Percentiles rank a stretch among this genome's conserved stretches.
Conservation (phyloP, 2,797 vertebrate species). For the Hephaestus fuliginosus region DNA sequence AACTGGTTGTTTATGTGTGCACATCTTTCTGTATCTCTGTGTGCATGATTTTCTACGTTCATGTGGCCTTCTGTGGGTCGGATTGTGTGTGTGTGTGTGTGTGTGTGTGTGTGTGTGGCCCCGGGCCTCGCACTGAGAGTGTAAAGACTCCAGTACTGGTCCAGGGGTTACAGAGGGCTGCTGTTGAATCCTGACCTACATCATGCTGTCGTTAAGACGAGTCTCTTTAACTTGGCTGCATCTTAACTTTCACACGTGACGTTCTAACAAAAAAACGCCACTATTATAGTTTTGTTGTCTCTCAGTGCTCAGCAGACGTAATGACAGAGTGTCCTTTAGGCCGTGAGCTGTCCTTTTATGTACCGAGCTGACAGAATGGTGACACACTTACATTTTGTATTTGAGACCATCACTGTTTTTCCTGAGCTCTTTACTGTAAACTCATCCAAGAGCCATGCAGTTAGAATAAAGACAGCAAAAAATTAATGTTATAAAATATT, state of each 20-base stretch:
- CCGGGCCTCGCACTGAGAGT: conserved; percentile 36
- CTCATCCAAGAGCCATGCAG: no score
- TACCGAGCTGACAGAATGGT: conserved; percentile 18
- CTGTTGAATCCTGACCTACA: conserved; percentile 68
- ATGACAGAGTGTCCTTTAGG: conserved; percentile 24
- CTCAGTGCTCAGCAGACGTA: conserved; percentile 5
- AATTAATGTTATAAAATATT: no score
- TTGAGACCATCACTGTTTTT: not conserved
- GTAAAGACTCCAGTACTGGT: conserved; percentile 46
- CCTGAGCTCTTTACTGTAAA: not conserved
- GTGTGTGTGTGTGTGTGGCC: conserved; percentile 21
- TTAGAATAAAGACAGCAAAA: no score
- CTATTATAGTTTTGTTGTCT: not conserved
- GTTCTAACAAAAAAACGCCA: conserved; percentile 3
- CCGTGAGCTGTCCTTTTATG: conserved; percentile 1
- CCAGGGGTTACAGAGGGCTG: conserved; percentile 36
- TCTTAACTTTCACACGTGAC: conserved; percentile 30
- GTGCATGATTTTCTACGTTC: not conserved
- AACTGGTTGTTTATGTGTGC: conserved; percentile 10
- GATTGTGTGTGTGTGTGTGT: conserved; percentile 25
- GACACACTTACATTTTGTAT: conserved; percentile 22
- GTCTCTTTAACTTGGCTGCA: conserved; percentile 25
- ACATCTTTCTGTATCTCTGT: conserved; percentile 13
- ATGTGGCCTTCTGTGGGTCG: not conserved
- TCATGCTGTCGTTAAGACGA: conserved; percentile 10